Evolutionary conservation across 2,888 invertebrate species (phyloP).

Genomic region (Adelphocoris suturalis): DNA sequence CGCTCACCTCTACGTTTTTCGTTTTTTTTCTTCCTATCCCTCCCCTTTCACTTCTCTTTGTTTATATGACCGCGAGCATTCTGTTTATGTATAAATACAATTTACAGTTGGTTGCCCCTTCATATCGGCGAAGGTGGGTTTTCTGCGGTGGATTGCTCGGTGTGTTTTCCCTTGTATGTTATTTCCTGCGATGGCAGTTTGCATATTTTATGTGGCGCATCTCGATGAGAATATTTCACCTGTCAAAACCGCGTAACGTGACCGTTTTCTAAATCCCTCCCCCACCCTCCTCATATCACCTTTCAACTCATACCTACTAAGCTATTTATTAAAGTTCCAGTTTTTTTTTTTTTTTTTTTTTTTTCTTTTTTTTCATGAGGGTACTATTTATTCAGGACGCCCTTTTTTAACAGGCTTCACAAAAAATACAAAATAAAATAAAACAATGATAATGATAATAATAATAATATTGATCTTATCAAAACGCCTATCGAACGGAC

Average conservation of each 20-base stretch:
- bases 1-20: conserved; percentile 6
- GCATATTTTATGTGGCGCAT: not conserved
- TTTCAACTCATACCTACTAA: not conserved
- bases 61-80: conserved; percentile 40
- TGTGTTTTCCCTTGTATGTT: not conserved
- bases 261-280: not conserved
- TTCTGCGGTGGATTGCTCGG: conserved; percentile 54
- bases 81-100: conserved; percentile 44
- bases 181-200: not conserved
- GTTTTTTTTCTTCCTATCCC: not conserved
- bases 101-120: conserved; percentile 38
- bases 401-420: too few relatives aligned
- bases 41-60: not conserved
- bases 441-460: too few relatives aligned
- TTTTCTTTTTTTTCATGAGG: not conserved
- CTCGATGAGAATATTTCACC: conserved; percentile 1
- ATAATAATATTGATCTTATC: too few relatives aligned
- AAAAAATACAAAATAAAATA: too few relatives aligned
- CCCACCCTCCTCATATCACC: not conserved
- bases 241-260: not conserved
- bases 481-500: too few relatives aligned
- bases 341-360: not conserved
- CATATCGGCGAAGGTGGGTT: not conserved
- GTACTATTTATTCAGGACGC: not conserved
- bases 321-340: not conserved